phyloP scores from a whole-genome alignment of 1,140 invertebrate species.

The Ladona fulva region DNA sequence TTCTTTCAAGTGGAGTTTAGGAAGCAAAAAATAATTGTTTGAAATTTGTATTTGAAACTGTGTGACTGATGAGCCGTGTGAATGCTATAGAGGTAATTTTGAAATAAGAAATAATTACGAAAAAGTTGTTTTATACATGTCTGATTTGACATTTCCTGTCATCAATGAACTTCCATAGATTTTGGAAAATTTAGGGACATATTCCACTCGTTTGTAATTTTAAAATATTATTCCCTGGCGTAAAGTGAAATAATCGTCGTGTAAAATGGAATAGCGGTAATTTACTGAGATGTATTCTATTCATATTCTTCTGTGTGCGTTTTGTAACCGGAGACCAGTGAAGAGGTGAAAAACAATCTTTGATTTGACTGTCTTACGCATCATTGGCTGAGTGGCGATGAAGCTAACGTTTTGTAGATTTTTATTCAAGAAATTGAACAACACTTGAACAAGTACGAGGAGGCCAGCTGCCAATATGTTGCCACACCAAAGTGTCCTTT shows the following conservation, averaged over 20 bases:
- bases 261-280: background rate
- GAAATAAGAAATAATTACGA: background rate
- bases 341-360: background rate
- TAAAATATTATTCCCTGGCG: background rate
- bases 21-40: background rate
- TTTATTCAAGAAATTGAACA: background rate
- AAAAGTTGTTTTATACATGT: background rate
- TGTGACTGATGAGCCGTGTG: background rate
- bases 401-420: background rate
- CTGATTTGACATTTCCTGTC: background rate
- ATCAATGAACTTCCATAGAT: background rate
- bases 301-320: background rate
- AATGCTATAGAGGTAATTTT: background rate
- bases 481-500: constrained; percentile 7
- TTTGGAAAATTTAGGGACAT: background rate
- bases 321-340: background rate
- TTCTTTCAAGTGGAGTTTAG: background rate
- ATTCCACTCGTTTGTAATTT: background rate
- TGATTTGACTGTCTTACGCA: constrained; percentile 1
- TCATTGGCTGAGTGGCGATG: background rate
- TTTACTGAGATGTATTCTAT: background rate
- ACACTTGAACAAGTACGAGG: background rate
- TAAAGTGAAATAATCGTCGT: background rate
- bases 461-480: background rate
- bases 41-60: background rate